These are phyloP conservation scores for Pharmacophagus antenor DNA, from an alignment of 2,888 invertebrate species.

Conservation along the genomic window DNA sequence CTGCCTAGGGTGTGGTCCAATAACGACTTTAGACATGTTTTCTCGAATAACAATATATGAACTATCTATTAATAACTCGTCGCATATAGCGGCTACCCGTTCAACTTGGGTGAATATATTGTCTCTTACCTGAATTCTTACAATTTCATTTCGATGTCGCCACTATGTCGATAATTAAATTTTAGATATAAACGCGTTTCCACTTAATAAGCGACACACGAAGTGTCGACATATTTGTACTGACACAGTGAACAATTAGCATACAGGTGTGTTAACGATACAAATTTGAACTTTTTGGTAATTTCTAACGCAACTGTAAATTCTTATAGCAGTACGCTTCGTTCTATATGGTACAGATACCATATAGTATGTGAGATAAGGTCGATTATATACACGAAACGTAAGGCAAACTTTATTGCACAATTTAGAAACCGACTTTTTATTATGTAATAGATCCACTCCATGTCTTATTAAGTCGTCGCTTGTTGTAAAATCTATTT, in stretches of 20 bases:
- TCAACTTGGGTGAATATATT: constrained; percentile 1
- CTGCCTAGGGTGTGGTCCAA: constrained; percentile 31
- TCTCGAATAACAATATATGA: constrained; percentile 45
- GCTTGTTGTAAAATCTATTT: constrained; percentile 3
- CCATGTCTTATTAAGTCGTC: constrained; percentile 10
- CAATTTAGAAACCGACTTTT: not conserved
- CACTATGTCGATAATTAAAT: constrained; percentile 76
- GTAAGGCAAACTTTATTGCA: not conserved
- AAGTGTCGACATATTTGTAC: constrained; percentile 58
- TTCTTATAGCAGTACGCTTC: constrained; percentile 38
- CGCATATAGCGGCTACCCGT: constrained; percentile 48
- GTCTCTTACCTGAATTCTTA: constrained; percentile 48
- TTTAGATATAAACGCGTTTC: constrained; percentile 64
- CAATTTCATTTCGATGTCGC: constrained; percentile 62
- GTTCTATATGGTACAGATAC: not conserved
- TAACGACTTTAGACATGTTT: constrained; percentile 32
- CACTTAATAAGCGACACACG: constrained; percentile 75
- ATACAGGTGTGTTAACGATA: constrained; percentile 69
- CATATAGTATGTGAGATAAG: not conserved
- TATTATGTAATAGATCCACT: constrained; percentile 10
- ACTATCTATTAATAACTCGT: constrained; percentile 63
- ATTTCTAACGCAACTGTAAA: constrained; percentile 46
- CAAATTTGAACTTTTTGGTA: constrained; percentile 61
- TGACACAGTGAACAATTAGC: constrained; percentile 68
- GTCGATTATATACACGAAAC: constrained; percentile 3